phyloP scores from a whole-genome alignment of 2,888 invertebrate genomes.

The Acronicta leporina region DNA sequence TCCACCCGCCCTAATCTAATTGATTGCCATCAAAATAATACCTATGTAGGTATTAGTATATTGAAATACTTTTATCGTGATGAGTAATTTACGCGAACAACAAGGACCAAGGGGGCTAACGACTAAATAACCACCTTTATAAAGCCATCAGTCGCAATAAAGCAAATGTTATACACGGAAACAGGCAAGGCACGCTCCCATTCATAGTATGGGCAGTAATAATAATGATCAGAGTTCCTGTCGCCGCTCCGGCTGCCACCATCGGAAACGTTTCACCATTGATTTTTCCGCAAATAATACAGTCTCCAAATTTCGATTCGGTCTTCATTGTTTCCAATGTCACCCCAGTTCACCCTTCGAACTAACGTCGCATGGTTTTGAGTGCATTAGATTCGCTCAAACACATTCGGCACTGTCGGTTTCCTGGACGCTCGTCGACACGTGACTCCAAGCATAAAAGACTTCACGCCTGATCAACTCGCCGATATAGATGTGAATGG shows the following conservation, averaged over 20 bases:
- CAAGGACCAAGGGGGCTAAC: conserved; percentile 70
- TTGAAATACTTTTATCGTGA: conserved; percentile 25
- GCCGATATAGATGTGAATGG: conserved; percentile 83
- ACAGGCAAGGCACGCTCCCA: conserved; percentile 73
- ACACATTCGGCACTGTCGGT: conserved; percentile 79
- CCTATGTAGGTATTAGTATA: conserved; percentile 2
- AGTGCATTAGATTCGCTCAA: conserved; percentile 87
- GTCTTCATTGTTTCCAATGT: conserved; percentile 66
- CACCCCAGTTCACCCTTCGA: conserved; percentile 63
- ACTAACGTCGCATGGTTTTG: conserved; percentile 80
- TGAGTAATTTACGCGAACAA: conserved; percentile 56
- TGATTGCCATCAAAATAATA: not conserved
- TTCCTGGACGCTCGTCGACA: conserved; percentile 84
- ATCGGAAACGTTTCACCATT: conserved; percentile 85
- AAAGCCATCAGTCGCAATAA: conserved; percentile 76
- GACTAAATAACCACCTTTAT: conserved; percentile 83
- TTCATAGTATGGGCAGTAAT: conserved; percentile 78
- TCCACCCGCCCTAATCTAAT: not conserved
- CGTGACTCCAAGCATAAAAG: conserved; percentile 87
- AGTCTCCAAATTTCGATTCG: conserved; percentile 70
- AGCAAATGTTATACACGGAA: conserved; percentile 75
- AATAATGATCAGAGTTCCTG: conserved; percentile 85
- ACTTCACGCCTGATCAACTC: conserved; percentile 85
- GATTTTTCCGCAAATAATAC: conserved; percentile 88
- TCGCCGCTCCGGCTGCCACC: conserved; percentile 71